Conservation (phyloP, 2,113 vertebrate genomes). For the Chunga burmeisteri region DNA sequence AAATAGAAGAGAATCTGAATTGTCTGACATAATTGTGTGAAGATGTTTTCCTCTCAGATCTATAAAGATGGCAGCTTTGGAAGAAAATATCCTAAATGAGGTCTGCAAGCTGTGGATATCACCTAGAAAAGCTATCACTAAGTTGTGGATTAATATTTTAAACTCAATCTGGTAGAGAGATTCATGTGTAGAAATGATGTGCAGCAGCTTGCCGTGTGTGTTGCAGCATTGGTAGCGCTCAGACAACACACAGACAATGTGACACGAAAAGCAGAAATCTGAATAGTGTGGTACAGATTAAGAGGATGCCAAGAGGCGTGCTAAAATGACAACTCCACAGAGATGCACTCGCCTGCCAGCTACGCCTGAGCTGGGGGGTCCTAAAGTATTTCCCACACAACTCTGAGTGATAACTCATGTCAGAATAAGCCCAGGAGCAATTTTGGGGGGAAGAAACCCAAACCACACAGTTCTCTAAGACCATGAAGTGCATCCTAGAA, state of each 20-base stretch:
- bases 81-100: not conserved
- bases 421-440: not conserved
- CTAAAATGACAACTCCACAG: not conserved
- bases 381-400: not conserved
- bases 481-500: not conserved
- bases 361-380: fast-evolving
- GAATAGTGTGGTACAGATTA: fast-evolving
- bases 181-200: fast-evolving
- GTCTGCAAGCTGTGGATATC: not conserved
- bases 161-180: not conserved
- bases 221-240: not conserved
- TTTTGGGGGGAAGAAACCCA: not conserved
- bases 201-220: not conserved
- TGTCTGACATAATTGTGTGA: not conserved
- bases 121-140: not conserved
- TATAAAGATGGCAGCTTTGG: not conserved
- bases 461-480: not conserved
- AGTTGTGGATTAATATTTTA: not conserved
- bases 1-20: not conserved
- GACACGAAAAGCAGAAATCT: not conserved
- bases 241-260: not conserved
- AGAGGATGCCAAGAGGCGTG: not conserved
- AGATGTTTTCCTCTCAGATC: not conserved
- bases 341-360: not conserved
- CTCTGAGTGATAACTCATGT: not conserved